Conservation (phyloP, 2,888 invertebrate species). For the Stramonita haemastoma region DNA sequence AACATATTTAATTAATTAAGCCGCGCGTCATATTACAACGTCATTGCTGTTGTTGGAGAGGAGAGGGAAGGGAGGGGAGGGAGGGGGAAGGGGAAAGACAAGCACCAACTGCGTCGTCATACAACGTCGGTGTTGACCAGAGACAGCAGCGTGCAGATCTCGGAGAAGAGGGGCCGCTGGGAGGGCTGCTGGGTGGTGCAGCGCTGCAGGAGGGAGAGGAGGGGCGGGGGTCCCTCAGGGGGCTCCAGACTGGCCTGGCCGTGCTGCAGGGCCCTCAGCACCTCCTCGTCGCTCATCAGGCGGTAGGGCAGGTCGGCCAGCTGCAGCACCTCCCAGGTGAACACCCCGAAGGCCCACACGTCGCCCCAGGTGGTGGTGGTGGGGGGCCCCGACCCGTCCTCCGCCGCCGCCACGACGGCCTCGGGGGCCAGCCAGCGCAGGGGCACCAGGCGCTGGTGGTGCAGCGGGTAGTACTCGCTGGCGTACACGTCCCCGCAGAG, state of each 20-base stretch:
- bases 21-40: too few species aligned
- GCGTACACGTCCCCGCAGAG: slow-evolving; percentile 89
- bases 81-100: neutral
- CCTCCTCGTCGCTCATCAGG: slow-evolving; percentile 87
- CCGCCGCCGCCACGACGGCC: slow-evolving; percentile 89
- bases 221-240: neutral
- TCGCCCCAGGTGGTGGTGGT: slow-evolving; percentile 85
- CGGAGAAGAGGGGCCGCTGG: slow-evolving; percentile 77
- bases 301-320: slow-evolving; percentile 88
- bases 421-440: slow-evolving; percentile 93
- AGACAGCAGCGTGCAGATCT: slow-evolving; percentile 72
- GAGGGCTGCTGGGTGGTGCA: slow-evolving; percentile 76
- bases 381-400: too few species aligned
- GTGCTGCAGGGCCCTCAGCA: slow-evolving; percentile 76
- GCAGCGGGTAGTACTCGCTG: slow-evolving; percentile 88
- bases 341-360: slow-evolving; percentile 92
- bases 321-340: slow-evolving; percentile 92
- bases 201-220: slow-evolving; percentile 68
- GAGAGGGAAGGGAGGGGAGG: too few species aligned
- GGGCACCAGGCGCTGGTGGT: slow-evolving; percentile 83
- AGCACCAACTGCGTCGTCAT: slow-evolving; percentile 13
- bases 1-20: too few species aligned
- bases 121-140: slow-evolving; percentile 49
- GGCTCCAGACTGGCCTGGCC: slow-evolving; percentile 59
- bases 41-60: too few species aligned